These are phyloP conservation scores for Crioceris asparagi DNA, from an alignment of 2,888 invertebrate genomes.

Conservation along the genomic window DNA sequence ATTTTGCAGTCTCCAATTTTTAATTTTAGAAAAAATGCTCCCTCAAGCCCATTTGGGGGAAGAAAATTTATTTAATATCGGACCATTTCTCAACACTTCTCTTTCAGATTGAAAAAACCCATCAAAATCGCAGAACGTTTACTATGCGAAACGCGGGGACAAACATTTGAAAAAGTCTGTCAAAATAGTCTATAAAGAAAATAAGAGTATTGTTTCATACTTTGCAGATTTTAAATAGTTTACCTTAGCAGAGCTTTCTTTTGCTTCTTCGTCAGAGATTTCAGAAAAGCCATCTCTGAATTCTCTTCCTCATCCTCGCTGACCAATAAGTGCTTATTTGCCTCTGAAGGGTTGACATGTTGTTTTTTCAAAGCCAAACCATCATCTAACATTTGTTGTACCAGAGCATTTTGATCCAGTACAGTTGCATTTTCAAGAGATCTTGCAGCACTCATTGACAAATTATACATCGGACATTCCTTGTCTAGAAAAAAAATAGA, in stretches of 20 bases:
- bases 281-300: slow-evolving; percentile 70
- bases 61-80: too few species aligned
- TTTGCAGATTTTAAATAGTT: slow-evolving; percentile 20
- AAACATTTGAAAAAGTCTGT: too few species aligned
- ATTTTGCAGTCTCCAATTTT: too few species aligned
- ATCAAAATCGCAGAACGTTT: too few species aligned
- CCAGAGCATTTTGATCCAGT: slow-evolving; percentile 60
- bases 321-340: slow-evolving; percentile 51
- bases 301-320: slow-evolving; percentile 43
- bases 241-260: slow-evolving; percentile 85
- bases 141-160: too few species aligned
- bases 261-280: slow-evolving; percentile 75
- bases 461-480: slow-evolving; percentile 89
- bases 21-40: too few species aligned
- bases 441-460: slow-evolving; percentile 72
- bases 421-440: slow-evolving; percentile 53
- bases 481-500: slow-evolving; percentile 60
- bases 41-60: too few species aligned
- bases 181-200: too few species aligned
- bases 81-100: too few species aligned
- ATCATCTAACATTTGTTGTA: slow-evolving; percentile 86
- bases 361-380: slow-evolving; percentile 81
- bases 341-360: slow-evolving; percentile 43
- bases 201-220: neutral
- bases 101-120: too few species aligned